These are phyloP conservation scores for Ruditapes philippinarum DNA, from an alignment of 1,140 invertebrate species.

Conservation along the genomic window DNA sequence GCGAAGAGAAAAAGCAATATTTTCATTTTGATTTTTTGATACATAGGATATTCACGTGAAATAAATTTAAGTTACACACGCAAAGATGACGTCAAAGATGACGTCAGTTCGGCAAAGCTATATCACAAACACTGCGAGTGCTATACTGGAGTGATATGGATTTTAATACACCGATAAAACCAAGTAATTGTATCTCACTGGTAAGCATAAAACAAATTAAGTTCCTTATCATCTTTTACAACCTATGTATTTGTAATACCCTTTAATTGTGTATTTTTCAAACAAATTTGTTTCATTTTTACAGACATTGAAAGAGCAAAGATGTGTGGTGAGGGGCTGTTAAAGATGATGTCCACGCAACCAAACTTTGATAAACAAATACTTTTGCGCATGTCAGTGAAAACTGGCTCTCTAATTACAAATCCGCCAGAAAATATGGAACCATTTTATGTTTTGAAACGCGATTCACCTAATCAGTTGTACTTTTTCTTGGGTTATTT, in stretches of 20 bases:
- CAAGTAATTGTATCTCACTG: too few species aligned
- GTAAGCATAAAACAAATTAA: too few species aligned
- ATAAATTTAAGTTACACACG: neutral
- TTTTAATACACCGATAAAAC: too few species aligned
- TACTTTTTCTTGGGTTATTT: constrained; percentile 72
- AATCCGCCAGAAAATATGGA: constrained; percentile 31
- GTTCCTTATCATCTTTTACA: too few species aligned
- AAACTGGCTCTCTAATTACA: constrained; percentile 50
- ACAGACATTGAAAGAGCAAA: constrained; percentile 68
- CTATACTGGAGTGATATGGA: too few species aligned
- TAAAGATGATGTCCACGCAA: constrained; percentile 62
- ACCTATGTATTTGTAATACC: too few species aligned
- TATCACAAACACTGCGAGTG: too few species aligned
- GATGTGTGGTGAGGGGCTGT: constrained; percentile 63
- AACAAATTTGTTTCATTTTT: constrained; percentile 33
- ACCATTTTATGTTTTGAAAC: constrained; percentile 63
- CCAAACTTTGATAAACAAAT: constrained; percentile 61
- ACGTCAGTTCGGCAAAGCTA: too few species aligned
- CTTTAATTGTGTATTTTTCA: too few species aligned
- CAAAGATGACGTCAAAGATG: too few species aligned
- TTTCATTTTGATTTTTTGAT: too few species aligned
- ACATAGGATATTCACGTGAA: neutral
- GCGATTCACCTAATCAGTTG: constrained; percentile 59
- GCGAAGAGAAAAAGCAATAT: too few species aligned
- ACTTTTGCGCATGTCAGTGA: constrained; percentile 34